Conservation (phyloP, 2,797 vertebrate species). For the Pangasius djambal region DNA sequence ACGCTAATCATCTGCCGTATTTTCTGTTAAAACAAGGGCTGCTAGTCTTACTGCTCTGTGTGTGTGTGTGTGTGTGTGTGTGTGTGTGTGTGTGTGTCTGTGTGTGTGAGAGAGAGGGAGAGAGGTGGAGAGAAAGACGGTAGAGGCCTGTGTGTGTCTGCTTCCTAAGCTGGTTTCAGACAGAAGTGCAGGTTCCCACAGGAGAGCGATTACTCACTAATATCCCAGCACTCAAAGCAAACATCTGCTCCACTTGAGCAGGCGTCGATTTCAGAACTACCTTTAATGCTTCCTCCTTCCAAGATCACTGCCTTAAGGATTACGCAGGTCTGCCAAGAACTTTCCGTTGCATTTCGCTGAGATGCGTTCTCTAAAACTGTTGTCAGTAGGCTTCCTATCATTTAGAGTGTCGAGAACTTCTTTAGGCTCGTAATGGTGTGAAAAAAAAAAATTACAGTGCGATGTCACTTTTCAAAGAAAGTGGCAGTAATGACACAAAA, state of each 20-base stretch:
- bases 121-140: background rate
- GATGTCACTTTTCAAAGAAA: background rate
- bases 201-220: conserved; percentile 71
- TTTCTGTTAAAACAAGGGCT: background rate
- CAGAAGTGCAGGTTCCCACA: conserved; percentile 73
- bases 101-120: background rate
- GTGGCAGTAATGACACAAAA: background rate
- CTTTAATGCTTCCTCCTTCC: conserved; percentile 39
- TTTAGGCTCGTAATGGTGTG: background rate
- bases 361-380: background rate
- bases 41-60: background rate
- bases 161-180: conserved; percentile 71
- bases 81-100: background rate
- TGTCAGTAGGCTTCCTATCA: background rate
- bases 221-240: conserved; percentile 67
- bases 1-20: background rate
- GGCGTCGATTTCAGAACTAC: conserved; percentile 43
- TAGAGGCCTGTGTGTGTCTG: conserved; percentile 47
- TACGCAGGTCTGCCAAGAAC: conserved; percentile 21
- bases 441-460: no score
- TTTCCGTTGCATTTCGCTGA: background rate
- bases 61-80: background rate
- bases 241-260: conserved; percentile 53
- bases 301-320: conserved; percentile 46
- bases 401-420: background rate